Evolutionary conservation across 53 echinoderm and acorn worm species (phyloP).

Genomic region (Patiria pectinifera): DNA sequence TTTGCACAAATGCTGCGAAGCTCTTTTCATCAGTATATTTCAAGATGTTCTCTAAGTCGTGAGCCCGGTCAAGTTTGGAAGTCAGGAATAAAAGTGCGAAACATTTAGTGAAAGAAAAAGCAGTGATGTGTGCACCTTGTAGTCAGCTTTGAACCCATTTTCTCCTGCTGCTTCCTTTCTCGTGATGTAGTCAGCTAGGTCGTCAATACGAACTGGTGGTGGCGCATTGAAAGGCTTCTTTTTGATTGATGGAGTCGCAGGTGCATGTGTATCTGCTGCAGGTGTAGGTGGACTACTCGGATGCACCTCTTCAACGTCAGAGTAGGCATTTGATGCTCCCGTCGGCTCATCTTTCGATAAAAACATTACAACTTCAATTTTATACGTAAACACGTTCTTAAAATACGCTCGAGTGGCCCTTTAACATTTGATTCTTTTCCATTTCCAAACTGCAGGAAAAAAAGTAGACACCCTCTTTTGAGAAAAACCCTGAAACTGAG

Average conservation of each 20-base stretch:
- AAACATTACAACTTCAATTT: background rate
- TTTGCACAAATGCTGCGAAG: too few relatives aligned
- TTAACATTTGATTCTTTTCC: too few relatives aligned
- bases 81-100: too few relatives aligned
- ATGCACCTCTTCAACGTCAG: background rate
- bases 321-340: background rate
- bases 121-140: conserved; percentile 43
- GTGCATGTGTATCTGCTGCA: background rate
- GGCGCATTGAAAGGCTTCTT: background rate
- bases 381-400: too few relatives aligned
- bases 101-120: too few relatives aligned
- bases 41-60: too few relatives aligned
- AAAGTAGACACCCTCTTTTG: too few relatives aligned
- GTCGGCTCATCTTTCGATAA: background rate
- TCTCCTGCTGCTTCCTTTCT: conserved; percentile 61
- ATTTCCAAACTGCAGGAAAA: too few relatives aligned
- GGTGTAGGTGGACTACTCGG: background rate
- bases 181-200: conserved; percentile 70
- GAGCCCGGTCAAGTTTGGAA: too few relatives aligned
- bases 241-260: background rate
- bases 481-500: too few relatives aligned
- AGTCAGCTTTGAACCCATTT: conserved; percentile 73
- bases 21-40: too few relatives aligned
- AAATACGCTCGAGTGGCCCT: too few relatives aligned
- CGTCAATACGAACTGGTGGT: conserved; percentile 50